Base-by-base conservation (phyloP, 1,140 invertebrate genomes). In the Drosophila sp. region DNA sequence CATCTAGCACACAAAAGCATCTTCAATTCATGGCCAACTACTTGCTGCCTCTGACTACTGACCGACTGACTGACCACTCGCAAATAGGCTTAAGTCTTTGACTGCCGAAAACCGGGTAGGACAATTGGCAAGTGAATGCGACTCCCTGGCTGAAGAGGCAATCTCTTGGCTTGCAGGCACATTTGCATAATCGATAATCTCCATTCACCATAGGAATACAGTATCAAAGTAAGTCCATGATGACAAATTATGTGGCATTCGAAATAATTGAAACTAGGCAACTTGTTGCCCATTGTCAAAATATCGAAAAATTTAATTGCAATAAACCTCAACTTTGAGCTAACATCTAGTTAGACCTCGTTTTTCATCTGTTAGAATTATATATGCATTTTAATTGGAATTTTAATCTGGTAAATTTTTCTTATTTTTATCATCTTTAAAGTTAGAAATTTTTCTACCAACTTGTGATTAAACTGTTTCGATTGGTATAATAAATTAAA, bases 181-280 rank as follows among this genome's bases (percentile, higher is more conserved):
- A 68, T 85, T 85, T 78, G 70, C 77, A 84, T 85, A 84, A 77
- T 70, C 75, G 81, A 85, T 85, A 85, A 77, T 84, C 70, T 63
- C 55, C 41, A 17, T 5, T 17, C 11, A 17, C 41, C n/a, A 44
- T 1, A 1, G n/a, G n/a, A 44, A 44, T 17, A 17, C n/a, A 17
- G 41, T 4, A 30, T 44, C 47, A 68, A 41, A 61, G 54, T 47
- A 7, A 47, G 44, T 23, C 23, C 17, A 23, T 47, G 6, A 23
- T 47, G 17, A 47, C 17, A 47, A 23, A 25, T 47, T 47, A 47
- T 23, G 17, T 7, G 5, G 23, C 44, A 23, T 47, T 25, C 4
- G 4, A 6, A 44, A 44, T 44, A 44, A 6, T 44, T 44, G 4
- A 25, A 5, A 35, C 33, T 35, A 8, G 7, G 10, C 10, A 35